A percentile compares a stretch with the other conserved stretches of the same genome.
Conservation (phyloP, 2,113 vertebrate species). For the Pollimyrus isidori region DNA sequence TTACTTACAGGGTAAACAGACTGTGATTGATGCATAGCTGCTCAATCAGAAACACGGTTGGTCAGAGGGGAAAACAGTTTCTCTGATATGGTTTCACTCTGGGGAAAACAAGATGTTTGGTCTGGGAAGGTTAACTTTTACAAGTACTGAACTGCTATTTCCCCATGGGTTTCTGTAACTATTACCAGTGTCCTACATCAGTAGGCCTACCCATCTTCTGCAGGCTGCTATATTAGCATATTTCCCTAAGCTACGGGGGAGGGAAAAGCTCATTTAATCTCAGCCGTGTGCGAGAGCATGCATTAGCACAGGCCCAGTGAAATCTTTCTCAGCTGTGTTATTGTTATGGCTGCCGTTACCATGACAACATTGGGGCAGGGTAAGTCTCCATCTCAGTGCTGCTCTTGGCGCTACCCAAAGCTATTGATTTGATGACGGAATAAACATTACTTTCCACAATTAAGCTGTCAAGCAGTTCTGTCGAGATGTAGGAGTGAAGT, state of each 20-base stretch:
- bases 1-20: not conserved
- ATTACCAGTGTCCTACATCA: not conserved
- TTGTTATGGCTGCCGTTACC: slow-evolving; percentile 17
- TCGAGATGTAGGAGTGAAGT: not conserved
- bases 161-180: not conserved
- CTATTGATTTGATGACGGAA: slow-evolving; percentile 18
- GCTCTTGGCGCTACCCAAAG: slow-evolving; percentile 8
- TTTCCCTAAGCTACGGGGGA: not conserved
- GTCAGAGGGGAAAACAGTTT: not conserved
- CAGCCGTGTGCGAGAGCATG: not conserved
- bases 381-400: not conserved
- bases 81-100: not conserved
- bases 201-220: slow-evolving; percentile 1
- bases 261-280: slow-evolving; percentile 8
- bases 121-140: not conserved
- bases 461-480: not conserved
- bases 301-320: slow-evolving; percentile 9
- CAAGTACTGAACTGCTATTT: not conserved
- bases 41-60: not conserved
- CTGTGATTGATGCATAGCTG: not conserved
- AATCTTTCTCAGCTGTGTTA: slow-evolving; percentile 24
- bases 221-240: not conserved
- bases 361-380: slow-evolving; percentile 11
- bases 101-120: not conserved
- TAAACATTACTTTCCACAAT: slow-evolving; percentile 18